Percentiles rank a stretch among this genome's conserved stretches.
These are phyloP conservation scores for Nasonovia ribisnigri DNA, from an alignment of 2,888 invertebrate species.

Conservation along the genomic window DNA sequence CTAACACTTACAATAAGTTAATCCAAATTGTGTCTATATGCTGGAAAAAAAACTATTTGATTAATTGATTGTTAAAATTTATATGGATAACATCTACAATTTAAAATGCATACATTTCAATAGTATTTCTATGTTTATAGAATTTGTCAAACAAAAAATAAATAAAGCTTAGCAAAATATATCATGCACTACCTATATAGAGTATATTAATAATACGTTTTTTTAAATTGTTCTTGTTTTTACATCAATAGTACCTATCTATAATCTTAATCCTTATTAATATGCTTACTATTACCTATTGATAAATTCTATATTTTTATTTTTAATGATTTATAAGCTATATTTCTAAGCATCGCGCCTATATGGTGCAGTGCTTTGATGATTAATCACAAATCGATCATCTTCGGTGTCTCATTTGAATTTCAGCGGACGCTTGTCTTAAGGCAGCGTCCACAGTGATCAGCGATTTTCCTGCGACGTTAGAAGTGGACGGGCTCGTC, in stretches of 20 bases:
- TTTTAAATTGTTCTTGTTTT: neutral
- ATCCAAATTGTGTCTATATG: neutral
- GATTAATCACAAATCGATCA: neutral
- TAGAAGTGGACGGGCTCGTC: conserved; percentile 81
- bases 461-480: conserved; percentile 80
- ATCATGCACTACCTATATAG: too few relatives aligned
- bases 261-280: neutral
- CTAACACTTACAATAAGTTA: neutral
- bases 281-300: neutral
- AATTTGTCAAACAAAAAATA: neutral
- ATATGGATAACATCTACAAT: neutral
- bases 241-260: neutral
- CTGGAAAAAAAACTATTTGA: neutral
- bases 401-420: neutral
- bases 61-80: neutral
- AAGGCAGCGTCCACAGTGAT: conserved; percentile 88
- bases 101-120: neutral
- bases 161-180: neutral
- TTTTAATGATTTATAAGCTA: neutral
- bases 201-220: neutral
- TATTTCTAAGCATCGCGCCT: too few relatives aligned
- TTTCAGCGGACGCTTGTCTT: conserved; percentile 91
- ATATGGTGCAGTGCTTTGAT: neutral
- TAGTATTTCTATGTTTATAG: too few relatives aligned
- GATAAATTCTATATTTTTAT: neutral